These are phyloP conservation scores for Spondyliosoma cantharus DNA, from an alignment of 2,797 vertebrate species.

Conservation along the genomic window DNA sequence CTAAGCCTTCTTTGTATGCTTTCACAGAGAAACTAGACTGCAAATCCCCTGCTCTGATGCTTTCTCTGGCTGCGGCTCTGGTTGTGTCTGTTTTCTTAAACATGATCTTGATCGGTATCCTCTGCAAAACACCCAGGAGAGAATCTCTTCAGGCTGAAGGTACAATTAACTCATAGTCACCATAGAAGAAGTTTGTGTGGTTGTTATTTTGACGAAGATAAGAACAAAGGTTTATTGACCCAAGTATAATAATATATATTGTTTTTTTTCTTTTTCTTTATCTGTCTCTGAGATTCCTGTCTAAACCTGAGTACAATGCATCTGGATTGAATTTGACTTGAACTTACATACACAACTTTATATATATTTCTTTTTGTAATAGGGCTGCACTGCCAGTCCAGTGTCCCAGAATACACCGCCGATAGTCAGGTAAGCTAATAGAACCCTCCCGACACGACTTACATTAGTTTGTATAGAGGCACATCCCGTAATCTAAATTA, in stretches of 20 bases:
- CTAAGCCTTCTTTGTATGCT: neutral
- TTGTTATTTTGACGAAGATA: neutral
- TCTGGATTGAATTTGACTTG: neutral
- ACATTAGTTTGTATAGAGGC: neutral
- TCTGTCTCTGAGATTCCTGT: neutral
- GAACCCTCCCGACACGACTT: neutral
- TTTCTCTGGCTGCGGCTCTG: conserved; percentile 30
- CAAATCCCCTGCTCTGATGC: neutral
- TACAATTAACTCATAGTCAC: neutral
- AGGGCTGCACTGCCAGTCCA: conserved; percentile 1
- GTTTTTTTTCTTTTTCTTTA: neutral
- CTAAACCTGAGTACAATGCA: neutral
- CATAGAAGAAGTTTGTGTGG: neutral
- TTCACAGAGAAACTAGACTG: conserved; percentile 16
- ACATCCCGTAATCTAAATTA: rapidly evolving
- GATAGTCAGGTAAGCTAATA: conserved; percentile 37
- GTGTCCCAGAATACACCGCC: neutral
- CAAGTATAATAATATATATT: neutral
- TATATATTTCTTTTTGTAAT: too few species aligned
- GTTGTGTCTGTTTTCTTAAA: conserved; percentile 39
- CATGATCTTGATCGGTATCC: conserved; percentile 19
- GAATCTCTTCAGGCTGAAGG: conserved; percentile 15
- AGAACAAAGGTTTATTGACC: too few species aligned
- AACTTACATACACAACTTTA: too few species aligned
- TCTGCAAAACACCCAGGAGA: conserved; percentile 33